Percentiles rank a stretch among this genome's conserved stretches.
These are phyloP conservation scores for Dendronephthya gigantea DNA, from an alignment of 64 coral and sea anemone genomes.

Conservation along the genomic window DNA sequence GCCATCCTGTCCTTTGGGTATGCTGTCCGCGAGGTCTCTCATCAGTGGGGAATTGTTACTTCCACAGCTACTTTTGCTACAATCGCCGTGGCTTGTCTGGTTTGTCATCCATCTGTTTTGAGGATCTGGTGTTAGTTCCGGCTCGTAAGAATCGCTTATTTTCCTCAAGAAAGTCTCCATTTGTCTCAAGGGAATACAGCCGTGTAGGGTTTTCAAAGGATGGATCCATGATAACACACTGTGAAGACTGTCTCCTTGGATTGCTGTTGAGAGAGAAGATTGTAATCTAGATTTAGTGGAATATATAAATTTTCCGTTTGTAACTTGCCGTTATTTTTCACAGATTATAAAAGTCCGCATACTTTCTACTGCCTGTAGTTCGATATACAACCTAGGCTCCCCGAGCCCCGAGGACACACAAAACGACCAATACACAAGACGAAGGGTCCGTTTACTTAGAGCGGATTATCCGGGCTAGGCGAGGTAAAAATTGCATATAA, in stretches of 20 bases:
- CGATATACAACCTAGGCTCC: too few species aligned
- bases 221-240: slow-evolving; percentile 1
- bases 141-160: neutral
- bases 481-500: too few species aligned
- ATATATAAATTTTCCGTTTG: too few species aligned
- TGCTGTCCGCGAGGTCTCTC: neutral
- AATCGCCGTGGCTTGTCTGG: neutral
- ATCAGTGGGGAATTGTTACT: neutral
- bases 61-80: neutral
- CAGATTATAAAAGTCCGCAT: too few species aligned
- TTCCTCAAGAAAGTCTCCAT: neutral
- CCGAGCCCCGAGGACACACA: too few species aligned
- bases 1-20: neutral
- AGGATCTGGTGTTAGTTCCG: neutral
- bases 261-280: neutral
- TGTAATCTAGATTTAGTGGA: too few species aligned
- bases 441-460: too few species aligned
- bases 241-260: neutral
- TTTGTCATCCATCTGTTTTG: neutral
- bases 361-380: too few species aligned
- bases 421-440: too few species aligned
- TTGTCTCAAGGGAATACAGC: neutral
- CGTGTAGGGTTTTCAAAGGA: slow-evolving; percentile 6
- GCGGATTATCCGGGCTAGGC: too few species aligned
- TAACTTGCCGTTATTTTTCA: too few species aligned